phyloP scores from a whole-genome alignment of 1,140 invertebrate species.

The Drosophila sp. region DNA sequence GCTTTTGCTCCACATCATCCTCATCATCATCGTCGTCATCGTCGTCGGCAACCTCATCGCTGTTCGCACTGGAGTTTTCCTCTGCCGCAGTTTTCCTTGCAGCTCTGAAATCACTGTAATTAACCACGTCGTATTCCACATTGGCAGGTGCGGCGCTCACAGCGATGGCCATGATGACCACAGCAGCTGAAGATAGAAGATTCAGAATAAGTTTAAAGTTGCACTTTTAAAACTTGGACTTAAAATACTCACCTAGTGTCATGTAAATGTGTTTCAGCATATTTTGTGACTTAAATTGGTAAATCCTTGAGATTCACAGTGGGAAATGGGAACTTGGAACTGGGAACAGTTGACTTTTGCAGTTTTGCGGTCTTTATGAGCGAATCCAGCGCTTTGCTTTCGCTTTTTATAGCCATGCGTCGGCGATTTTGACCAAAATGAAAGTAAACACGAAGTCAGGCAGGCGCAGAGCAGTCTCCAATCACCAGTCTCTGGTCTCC shows the following conservation, averaged over 20 bases:
- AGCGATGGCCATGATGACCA: slow-evolving; percentile 52
- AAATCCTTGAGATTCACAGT: slow-evolving; percentile 28
- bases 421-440: slow-evolving; percentile 51
- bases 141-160: slow-evolving; percentile 49
- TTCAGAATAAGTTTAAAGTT: slow-evolving; percentile 6
- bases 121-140: slow-evolving; percentile 19
- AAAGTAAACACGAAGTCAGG: slow-evolving; percentile 61
- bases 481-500: background rate
- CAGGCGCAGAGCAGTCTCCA: slow-evolving; percentile 23
- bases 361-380: slow-evolving; percentile 82
- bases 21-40: slow-evolving; percentile 43
- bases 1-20: slow-evolving; percentile 34
- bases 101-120: slow-evolving; percentile 31
- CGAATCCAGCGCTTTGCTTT: slow-evolving; percentile 76
- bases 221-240: background rate
- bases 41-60: slow-evolving; percentile 53
- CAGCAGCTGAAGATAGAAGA: slow-evolving; percentile 34
- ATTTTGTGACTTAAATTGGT: slow-evolving; percentile 25
- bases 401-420: slow-evolving; percentile 74
- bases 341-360: slow-evolving; percentile 67
- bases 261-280: slow-evolving; percentile 68
- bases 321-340: background rate
- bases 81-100: slow-evolving; percentile 30
- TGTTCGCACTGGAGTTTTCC: slow-evolving; percentile 51
- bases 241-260: slow-evolving; percentile 59